Evolutionary conservation across 2,888 invertebrate species (phyloP).

Genomic region (Amiota communis): DNA sequence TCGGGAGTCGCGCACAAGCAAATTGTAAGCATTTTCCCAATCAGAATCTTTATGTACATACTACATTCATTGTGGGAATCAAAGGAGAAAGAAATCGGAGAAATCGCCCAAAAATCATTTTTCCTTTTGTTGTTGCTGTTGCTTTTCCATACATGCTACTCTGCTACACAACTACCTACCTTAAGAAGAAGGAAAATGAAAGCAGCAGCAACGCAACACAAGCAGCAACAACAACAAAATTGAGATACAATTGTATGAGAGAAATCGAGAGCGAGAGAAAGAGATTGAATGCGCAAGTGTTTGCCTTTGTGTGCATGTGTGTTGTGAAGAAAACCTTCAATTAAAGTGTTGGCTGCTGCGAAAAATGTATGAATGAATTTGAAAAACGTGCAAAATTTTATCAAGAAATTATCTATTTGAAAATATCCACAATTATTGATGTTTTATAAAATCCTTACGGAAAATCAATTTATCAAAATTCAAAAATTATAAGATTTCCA

Average conservation of each 20-base stretch:
- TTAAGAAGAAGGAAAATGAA: not conserved
- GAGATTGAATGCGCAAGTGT: constrained; percentile 40
- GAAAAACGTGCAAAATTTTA: constrained; percentile 39
- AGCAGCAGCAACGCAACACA: not conserved
- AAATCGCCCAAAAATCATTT: constrained; percentile 66
- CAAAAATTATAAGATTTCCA: not conserved
- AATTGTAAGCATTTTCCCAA: constrained; percentile 35
- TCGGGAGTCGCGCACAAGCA: constrained; percentile 20
- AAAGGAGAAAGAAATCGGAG: constrained; percentile 49
- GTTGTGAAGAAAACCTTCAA: constrained; percentile 5
- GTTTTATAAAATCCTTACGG: not conserved
- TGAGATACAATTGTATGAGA: constrained; percentile 27
- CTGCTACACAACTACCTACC: no score
- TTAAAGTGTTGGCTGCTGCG: constrained; percentile 44
- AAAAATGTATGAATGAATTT: constrained; percentile 56
- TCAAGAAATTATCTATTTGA: not conserved
- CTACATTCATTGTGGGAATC: constrained; percentile 42
- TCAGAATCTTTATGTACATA: constrained; percentile 44
- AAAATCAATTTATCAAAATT: not conserved
- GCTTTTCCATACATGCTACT: constrained; percentile 43
- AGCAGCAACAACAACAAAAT: not conserved
- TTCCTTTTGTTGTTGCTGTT: constrained; percentile 40
- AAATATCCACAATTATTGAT: not conserved
- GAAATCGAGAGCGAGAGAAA: constrained; percentile 41
- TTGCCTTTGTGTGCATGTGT: constrained; percentile 37